A percentile compares a stretch with the other conserved stretches of the same genome.
These are phyloP conservation scores for cat (Felis catus) DNA, from an alignment of 2,113 vertebrate genomes.

Conservation along the genomic window F.catus_Fca126_mat1.0 CM031412.1:91956501-91957000, in stretches of 20 bases:
- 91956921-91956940: no score
- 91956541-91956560: conserved; percentile 91
- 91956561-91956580: not conserved
- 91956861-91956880: not conserved
- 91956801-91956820: not conserved
- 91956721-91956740: not conserved
- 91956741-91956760: not conserved
- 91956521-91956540: conserved; percentile 91
- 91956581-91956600: not conserved
- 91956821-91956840: not conserved
- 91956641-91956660: not conserved
- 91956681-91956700: not conserved
- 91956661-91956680: not conserved
- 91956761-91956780: not conserved
- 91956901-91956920: not conserved
- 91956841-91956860: not conserved
- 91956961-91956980: not conserved
- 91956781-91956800: no score
- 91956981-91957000: not conserved
- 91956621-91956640: not conserved
- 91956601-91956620: not conserved
- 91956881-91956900: not conserved
- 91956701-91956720: not conserved
- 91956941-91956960: not conserved
- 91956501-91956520: conserved; percentile 95